phyloP scores from a whole-genome alignment of 2,113 vertebrate species.

The Corythaixoides concolor region DNA sequence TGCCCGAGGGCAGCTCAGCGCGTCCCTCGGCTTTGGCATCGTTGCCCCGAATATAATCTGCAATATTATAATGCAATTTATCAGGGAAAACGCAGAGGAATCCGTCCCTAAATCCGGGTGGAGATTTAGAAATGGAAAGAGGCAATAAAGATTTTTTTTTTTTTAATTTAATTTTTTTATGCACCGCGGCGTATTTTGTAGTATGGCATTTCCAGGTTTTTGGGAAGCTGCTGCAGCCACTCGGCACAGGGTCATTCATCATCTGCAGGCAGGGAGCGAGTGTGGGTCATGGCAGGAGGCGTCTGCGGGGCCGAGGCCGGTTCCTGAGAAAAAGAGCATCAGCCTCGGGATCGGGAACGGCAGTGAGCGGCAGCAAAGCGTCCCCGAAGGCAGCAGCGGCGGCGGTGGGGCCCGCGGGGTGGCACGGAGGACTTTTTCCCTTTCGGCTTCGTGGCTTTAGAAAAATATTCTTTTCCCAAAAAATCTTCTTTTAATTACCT shows the following conservation, averaged over 20 bases:
- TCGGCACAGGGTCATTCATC: neutral
- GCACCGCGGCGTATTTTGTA: rapidly evolving
- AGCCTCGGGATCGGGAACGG: rapidly evolving
- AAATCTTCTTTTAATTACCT: neutral
- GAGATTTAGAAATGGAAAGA: neutral
- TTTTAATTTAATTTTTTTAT: neutral
- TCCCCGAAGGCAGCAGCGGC: neutral
- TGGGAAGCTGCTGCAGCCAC: neutral
- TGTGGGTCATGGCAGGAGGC: rapidly evolving
- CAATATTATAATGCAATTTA: neutral
- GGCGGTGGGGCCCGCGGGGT: neutral
- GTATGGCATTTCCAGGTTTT: rapidly evolving
- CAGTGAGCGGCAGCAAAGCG: neutral
- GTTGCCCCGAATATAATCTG: neutral
- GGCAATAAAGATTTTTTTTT: neutral
- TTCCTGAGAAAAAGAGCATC: neutral
- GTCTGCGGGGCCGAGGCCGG: neutral
- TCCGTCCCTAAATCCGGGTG: rapidly evolving
- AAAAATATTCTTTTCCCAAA: neutral
- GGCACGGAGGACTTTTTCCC: neutral
- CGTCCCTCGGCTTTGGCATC: neutral
- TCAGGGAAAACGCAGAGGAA: neutral
- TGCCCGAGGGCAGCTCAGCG: neutral
- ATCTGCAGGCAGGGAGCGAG: neutral
- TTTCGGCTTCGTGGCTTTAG: neutral